A percentile compares a stretch with the other conserved stretches of the same genome.
phyloP scores from a whole-genome alignment of 2,113 vertebrate genomes.

The Mus spicilegus region DNA sequence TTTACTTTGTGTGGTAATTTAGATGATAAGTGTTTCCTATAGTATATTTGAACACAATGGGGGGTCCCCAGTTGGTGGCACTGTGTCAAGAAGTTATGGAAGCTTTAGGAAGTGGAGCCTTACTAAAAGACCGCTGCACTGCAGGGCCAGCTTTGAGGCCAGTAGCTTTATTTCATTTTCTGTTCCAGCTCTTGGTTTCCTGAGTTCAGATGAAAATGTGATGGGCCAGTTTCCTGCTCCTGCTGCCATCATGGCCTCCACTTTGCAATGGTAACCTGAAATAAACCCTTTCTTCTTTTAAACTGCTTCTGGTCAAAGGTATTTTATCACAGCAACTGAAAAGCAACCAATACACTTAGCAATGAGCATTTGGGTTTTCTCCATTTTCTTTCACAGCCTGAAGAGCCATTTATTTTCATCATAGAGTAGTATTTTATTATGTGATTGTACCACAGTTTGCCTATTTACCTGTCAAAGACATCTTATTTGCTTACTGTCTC shows the following conservation, averaged over 20 bases:
- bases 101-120: neutral
- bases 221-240: neutral
- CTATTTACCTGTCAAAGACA: neutral
- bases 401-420: neutral
- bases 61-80: neutral
- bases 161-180: neutral
- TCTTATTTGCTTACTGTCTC: neutral
- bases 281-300: neutral
- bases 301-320: neutral
- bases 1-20: neutral
- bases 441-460: neutral
- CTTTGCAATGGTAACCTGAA: neutral
- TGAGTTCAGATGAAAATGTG: neutral
- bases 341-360: neutral
- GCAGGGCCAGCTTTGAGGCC: neutral
- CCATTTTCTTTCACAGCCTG: neutral
- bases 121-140: neutral
- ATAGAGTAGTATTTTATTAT: neutral
- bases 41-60: neutral
- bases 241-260: neutral
- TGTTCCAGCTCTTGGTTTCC: neutral
- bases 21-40: neutral
- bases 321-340: neutral
- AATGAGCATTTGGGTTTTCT: neutral
- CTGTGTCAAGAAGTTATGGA: neutral